Conservation (phyloP, 2,113 vertebrate genomes). For the Salvelinus namaycush region DNA sequence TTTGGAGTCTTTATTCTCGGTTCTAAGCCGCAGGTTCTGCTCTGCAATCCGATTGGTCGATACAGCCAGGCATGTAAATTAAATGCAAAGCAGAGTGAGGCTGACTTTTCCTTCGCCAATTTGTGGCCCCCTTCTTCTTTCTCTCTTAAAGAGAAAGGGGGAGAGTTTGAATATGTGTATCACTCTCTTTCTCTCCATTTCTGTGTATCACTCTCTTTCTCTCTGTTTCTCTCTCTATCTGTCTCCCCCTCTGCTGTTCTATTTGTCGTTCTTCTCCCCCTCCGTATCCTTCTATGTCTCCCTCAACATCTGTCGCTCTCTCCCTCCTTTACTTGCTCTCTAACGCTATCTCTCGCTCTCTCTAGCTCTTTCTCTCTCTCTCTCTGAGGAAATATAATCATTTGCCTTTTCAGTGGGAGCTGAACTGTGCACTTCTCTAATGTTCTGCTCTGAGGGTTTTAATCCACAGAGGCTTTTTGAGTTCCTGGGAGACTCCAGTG, state of each 20-base stretch:
- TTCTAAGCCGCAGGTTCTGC: conserved; percentile 71
- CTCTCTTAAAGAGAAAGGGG: background rate
- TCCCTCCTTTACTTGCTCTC: background rate
- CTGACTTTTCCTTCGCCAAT: conserved; percentile 70
- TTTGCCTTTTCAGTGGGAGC: conserved; percentile 54
- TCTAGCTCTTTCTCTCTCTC: background rate
- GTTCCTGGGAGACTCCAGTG: conserved; percentile 60
- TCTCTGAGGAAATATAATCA: conserved; percentile 51
- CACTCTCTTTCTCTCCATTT: conserved; percentile 35
- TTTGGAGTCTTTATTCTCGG: conserved; percentile 74
- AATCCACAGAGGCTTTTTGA: conserved; percentile 56
- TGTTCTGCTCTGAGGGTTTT: conserved; percentile 56
- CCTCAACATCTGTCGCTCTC: conserved; percentile 11
- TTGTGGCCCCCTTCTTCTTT: conserved; percentile 58
- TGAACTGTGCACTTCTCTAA: conserved; percentile 69
- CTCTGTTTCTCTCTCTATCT: conserved; percentile 25
- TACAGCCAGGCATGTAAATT: conserved; percentile 75
- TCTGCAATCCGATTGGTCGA: conserved; percentile 76
- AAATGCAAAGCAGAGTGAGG: conserved; percentile 75
- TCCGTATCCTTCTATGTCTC: background rate
- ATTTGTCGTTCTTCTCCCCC: background rate
- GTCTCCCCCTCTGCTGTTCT: conserved; percentile 36
- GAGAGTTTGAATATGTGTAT: conserved; percentile 6
- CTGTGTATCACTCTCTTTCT: conserved; percentile 42
- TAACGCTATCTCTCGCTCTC: too few relatives aligned